Evolutionary conservation across 1,140 invertebrate genomes (phyloP), one percentile per base, ranked within the genome.

Genomic region (Psilanteris sp.): DNA sequence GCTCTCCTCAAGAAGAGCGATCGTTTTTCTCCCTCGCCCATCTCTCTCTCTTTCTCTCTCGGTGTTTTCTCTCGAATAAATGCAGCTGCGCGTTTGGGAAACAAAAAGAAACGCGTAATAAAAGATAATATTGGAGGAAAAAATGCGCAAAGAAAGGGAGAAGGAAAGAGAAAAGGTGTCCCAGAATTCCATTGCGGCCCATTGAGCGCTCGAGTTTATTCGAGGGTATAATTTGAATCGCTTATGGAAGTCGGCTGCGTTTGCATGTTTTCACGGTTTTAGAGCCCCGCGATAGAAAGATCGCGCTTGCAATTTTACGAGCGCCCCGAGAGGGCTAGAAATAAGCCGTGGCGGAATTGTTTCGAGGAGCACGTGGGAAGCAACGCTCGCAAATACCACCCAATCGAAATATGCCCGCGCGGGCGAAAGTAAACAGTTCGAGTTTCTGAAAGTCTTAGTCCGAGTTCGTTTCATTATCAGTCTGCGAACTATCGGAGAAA

Each of bases 321-420:
- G 46, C 52, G 11, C 1, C 27, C 6, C 11, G 36, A 16, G 24
- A 64, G 44, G 48, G 46, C 34, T 48, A 26, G 70, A n/a, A 73
- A 73, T 66, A 57, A 64, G 22, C 7, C 18, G 13, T 26, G 16
- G 18, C 11, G 24, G 36, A 66, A 72, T 72, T 57, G 48, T 61
- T 72, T 64, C 68, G 22, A 27, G 24, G 70, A 64, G 57, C 41
- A 64, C 59, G 59, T 59, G 59, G 50, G 68, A 73, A 73, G 57
- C 11, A 29, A 16, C 10, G 26, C 20, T 32, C 11, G 43, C 26
- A 50, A 32, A 37, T 68, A 50, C 15, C 22, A 16, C 0, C 20
- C 41, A 46, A 57, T 68, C 31, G 14, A 55, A 55, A n/a, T n/a
- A 37, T 15, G 29, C 1, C 9, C 9, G n/a, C 4, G 16, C 9